Evolutionary conservation across 1,140 invertebrate genomes (phyloP).

Genomic region (Aphidius gifuensis): DNA sequence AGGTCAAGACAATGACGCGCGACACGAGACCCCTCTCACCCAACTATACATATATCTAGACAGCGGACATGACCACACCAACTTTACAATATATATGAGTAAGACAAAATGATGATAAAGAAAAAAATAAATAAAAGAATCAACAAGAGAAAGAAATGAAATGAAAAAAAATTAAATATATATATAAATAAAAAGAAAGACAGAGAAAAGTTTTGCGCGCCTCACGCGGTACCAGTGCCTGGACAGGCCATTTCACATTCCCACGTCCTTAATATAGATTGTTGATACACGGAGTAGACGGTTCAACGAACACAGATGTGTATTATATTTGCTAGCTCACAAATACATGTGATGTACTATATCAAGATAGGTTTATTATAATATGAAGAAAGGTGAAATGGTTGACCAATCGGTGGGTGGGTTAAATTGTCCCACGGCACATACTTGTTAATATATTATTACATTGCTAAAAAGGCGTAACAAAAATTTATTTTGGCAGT

Average conservation of each 20-base stretch:
- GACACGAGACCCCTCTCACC: constrained; percentile 29
- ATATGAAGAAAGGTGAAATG: constrained; percentile 17
- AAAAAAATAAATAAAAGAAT: neutral
- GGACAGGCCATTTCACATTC: constrained; percentile 45
- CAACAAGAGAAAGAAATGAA: neutral
- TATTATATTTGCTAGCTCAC: too few species aligned
- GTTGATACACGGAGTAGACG: constrained; percentile 33
- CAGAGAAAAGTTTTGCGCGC: neutral
- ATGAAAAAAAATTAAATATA: neutral
- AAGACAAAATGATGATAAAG: neutral
- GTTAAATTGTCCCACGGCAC: constrained; percentile 22
- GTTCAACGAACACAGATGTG: constrained; percentile 8
- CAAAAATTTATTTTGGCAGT: too few species aligned
- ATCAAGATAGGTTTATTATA: too few species aligned
- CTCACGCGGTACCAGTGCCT: constrained; percentile 14
- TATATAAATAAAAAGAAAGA: too few species aligned
- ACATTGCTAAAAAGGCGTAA: constrained; percentile 2
- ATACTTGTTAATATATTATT: constrained; percentile 15
- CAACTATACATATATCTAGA: constrained; percentile 16
- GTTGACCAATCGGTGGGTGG: constrained; percentile 9
- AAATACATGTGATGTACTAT: too few species aligned
- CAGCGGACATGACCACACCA: constrained; percentile 31
- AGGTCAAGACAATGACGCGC: constrained; percentile 27
- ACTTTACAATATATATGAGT: neutral
- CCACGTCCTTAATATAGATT: constrained; percentile 47